Conservation (phyloP, 2,888 invertebrate species). For the Bedellia somnulentella region DNA sequence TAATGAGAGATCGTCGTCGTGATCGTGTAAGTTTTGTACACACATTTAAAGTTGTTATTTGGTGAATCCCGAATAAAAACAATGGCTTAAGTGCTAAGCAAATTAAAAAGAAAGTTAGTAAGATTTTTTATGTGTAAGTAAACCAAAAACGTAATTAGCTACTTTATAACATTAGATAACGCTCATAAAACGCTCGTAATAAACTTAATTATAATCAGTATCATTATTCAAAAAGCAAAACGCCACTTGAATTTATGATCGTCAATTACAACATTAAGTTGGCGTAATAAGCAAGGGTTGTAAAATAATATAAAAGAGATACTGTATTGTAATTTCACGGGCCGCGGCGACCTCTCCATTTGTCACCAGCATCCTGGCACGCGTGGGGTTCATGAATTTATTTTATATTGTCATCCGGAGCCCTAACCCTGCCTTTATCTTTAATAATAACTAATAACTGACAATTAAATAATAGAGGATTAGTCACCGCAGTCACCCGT, state of each 20-base stretch:
- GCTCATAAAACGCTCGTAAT: too few species aligned
- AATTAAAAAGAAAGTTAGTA: too few species aligned
- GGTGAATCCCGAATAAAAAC: too few species aligned
- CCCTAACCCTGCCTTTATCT: slow-evolving; percentile 35
- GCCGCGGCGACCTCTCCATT: slow-evolving; percentile 33
- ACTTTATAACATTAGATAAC: too few species aligned
- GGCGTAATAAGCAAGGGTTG: slow-evolving; percentile 49
- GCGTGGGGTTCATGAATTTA: slow-evolving; percentile 38
- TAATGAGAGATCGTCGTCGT: too few species aligned
- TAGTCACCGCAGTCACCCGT: slow-evolving; percentile 6
- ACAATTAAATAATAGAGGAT: slow-evolving; percentile 30
- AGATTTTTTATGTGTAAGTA: too few species aligned
- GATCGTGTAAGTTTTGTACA: too few species aligned
- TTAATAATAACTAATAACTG: slow-evolving; percentile 25
- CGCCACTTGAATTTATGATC: not conserved
- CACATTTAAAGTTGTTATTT: too few species aligned
- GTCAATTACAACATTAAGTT: slow-evolving; percentile 24
- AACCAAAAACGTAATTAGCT: too few species aligned
- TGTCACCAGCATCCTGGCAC: slow-evolving; percentile 60
- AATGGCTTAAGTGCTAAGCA: too few species aligned
- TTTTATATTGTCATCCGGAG: slow-evolving; percentile 45
- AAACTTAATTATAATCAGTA: too few species aligned
- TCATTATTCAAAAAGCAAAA: not conserved
- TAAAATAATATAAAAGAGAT: slow-evolving; percentile 17
- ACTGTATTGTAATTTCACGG: slow-evolving; percentile 48